Conservation (phyloP, 2,113 vertebrate species). For the Illadopsis cleaveri region DNA sequence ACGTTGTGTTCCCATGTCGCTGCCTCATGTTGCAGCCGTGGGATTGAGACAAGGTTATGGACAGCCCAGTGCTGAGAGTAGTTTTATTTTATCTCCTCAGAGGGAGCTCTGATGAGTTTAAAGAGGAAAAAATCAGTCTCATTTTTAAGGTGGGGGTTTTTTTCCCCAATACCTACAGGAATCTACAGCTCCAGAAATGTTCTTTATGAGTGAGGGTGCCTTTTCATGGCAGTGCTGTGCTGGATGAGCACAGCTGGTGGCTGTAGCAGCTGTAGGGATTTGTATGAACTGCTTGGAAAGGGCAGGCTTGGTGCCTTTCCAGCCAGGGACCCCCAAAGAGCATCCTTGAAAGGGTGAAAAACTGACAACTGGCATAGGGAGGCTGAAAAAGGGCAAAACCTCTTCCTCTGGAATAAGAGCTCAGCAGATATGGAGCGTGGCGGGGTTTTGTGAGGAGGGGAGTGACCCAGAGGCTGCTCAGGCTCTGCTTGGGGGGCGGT, state of each 20-base stretch:
- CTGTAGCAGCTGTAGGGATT: background rate
- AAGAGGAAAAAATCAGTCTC: background rate
- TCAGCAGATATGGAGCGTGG: fast-evolving
- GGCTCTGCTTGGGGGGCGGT: fast-evolving
- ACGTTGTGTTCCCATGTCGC: fast-evolving
- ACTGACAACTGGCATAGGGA: background rate
- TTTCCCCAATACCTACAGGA: background rate
- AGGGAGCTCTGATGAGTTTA: background rate
- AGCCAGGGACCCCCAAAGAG: background rate
- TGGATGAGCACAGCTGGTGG: background rate
- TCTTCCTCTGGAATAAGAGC: background rate
- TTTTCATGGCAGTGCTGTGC: background rate
- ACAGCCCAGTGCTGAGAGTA: background rate
- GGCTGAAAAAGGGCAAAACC: background rate
- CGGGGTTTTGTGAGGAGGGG: background rate
- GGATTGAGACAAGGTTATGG: background rate
- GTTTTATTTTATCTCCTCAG: background rate
- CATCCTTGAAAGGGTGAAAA: background rate
- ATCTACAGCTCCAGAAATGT: background rate
- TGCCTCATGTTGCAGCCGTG: fast-evolving
- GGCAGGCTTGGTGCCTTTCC: background rate
- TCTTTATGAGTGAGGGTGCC: background rate
- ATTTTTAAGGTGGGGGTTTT: background rate
- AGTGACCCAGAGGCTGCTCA: background rate
- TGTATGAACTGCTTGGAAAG: background rate